A percentile compares a stretch with the other conserved stretches of the same genome.
These are phyloP conservation scores for Chalcosyrphus nemorum DNA, from an alignment of 2,888 invertebrate genomes.

Conservation along the genomic window DNA sequence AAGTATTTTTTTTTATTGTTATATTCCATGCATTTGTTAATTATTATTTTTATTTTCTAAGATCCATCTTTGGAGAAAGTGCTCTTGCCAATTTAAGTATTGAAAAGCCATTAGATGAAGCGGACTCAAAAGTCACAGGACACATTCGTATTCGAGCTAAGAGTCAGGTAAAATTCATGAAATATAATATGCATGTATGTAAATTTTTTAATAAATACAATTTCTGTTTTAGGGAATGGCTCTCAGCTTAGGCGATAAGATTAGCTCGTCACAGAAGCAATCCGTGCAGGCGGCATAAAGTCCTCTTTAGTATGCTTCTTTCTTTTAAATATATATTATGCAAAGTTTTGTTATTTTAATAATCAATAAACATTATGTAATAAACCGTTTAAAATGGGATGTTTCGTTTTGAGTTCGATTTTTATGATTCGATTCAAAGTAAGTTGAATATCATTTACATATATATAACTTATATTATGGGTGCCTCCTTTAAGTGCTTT, in stretches of 20 bases:
- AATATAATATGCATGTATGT: not conserved
- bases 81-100: slow-evolving; percentile 99
- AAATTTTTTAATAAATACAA: not conserved
- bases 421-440: no score
- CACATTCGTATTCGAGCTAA: slow-evolving; percentile 99
- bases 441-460: no score
- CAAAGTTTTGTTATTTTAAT: slow-evolving; percentile 66
- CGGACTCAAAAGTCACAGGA: slow-evolving; percentile 94
- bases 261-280: slow-evolving; percentile 94
- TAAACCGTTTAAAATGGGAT: not conserved
- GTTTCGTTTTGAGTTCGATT: no score
- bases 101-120: slow-evolving; percentile 95
- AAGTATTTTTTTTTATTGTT: slow-evolving; percentile 60
- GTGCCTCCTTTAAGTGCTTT: no score
- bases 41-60: slow-evolving; percentile 44
- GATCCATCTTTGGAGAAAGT: slow-evolving; percentile 99
- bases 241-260: slow-evolving; percentile 98
- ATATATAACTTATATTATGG: no score
- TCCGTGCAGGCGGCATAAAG: slow-evolving; percentile 81
- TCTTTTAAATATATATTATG: slow-evolving; percentile 57
- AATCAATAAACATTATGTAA: slow-evolving; percentile 60
- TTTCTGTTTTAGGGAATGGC: slow-evolving; percentile 94
- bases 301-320: not conserved
- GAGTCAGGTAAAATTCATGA: slow-evolving; percentile 89
- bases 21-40: no score